phyloP scores from a whole-genome alignment of 2,113 vertebrate species.

The Platichthys flesus region DNA sequence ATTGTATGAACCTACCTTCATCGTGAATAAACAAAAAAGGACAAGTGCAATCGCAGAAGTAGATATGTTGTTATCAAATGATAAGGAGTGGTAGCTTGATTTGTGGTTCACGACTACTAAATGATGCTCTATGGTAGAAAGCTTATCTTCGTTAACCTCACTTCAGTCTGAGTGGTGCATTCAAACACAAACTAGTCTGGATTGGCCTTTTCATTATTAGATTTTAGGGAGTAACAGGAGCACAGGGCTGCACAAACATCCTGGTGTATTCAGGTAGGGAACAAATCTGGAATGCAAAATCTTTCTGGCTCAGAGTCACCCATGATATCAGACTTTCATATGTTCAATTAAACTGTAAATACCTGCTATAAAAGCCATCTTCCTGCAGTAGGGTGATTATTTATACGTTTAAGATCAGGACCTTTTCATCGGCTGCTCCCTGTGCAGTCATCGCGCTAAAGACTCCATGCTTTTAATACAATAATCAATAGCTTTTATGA shows the following conservation, averaged over 20 bases:
- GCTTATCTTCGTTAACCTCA: constrained; percentile 5
- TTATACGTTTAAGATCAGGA: neutral
- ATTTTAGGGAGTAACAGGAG: constrained; percentile 37
- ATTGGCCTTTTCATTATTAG: constrained; percentile 57
- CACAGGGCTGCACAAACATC: constrained; percentile 32
- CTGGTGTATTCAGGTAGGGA: constrained; percentile 33
- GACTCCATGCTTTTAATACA: constrained; percentile 18
- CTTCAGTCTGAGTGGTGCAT: constrained; percentile 31
- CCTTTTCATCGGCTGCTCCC: constrained; percentile 18
- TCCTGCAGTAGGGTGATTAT: neutral
- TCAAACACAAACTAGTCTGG: constrained; percentile 45
- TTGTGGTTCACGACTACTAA: constrained; percentile 13
- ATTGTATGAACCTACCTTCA: neutral
- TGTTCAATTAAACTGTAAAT: constrained; percentile 9
- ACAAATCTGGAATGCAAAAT: constrained; percentile 26
- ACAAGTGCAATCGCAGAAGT: neutral
- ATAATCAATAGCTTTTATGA: constrained; percentile 34
- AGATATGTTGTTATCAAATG: neutral
- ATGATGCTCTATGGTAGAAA: constrained; percentile 13
- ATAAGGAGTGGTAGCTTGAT: neutral
- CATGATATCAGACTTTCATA: constrained; percentile 15
- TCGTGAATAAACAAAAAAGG: neutral
- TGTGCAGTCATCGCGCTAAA: constrained; percentile 11
- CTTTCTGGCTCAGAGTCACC: constrained; percentile 14
- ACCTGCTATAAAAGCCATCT: constrained; percentile 5